These are phyloP conservation scores for Aproaerema taeniolella DNA, from an alignment of 2,888 invertebrate species.

Conservation along the genomic window DNA sequence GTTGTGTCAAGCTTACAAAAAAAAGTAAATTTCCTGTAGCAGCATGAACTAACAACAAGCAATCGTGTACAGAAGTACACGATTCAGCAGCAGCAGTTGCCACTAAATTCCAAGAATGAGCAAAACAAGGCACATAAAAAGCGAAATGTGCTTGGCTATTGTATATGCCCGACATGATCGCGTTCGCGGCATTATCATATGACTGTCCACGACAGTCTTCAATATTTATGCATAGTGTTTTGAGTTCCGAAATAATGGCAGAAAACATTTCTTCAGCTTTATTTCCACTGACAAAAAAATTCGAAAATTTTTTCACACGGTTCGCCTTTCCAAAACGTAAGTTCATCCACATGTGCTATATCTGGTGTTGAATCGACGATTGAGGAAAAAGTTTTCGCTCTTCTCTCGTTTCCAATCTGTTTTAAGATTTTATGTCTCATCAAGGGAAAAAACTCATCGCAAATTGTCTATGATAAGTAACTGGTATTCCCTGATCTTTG, in stretches of 20 bases:
- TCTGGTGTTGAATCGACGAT: conserved; percentile 18
- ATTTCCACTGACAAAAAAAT: conserved; percentile 15
- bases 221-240: neutral
- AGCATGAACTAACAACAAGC: neutral
- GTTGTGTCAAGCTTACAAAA: neutral
- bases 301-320: conserved; percentile 15
- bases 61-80: neutral
- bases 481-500: conserved; percentile 12
- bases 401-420: conserved; percentile 10
- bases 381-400: conserved; percentile 15
- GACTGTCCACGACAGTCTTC: neutral
- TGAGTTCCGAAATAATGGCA: neutral
- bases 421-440: conserved; percentile 13
- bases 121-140: neutral
- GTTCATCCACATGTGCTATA: conserved; percentile 17
- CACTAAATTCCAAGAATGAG: neutral
- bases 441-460: conserved; percentile 14
- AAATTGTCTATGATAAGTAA: conserved; percentile 14
- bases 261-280: neutral
- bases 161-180: neutral
- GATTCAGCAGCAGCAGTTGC: neutral
- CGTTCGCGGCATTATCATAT: neutral
- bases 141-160: neutral
- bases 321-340: conserved; percentile 14
- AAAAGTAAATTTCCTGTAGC: neutral